Conservation (phyloP, 2,797 vertebrate genomes). For the Poecilia wingei region DNA sequence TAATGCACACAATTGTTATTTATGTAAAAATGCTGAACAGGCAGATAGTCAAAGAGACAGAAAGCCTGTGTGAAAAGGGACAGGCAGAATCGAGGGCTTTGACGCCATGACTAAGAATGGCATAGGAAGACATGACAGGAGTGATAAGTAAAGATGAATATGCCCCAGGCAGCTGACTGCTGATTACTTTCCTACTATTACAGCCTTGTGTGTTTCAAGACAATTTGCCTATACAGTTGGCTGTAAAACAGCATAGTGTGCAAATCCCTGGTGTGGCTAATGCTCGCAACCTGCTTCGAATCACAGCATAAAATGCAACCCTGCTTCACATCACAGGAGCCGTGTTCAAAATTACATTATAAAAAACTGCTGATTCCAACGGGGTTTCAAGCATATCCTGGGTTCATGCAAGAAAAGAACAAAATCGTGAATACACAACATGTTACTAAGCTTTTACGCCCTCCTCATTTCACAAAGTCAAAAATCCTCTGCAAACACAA, state of each 20-base stretch:
- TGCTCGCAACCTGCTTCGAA: conserved; percentile 56
- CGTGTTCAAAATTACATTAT: conserved; percentile 27
- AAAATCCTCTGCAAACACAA: neutral
- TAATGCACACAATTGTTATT: conserved; percentile 41
- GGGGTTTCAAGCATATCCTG: conserved; percentile 7
- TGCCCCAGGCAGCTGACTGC: conserved; percentile 65
- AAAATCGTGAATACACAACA: conserved; percentile 11
- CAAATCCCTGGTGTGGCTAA: conserved; percentile 53
- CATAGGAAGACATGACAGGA: conserved; percentile 58
- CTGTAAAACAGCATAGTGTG: conserved; percentile 72
- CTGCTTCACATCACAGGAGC: conserved; percentile 45
- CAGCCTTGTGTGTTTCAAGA: conserved; percentile 63
- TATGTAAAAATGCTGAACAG: conserved; percentile 34
- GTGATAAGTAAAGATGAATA: conserved; percentile 76
- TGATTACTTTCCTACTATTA: conserved; percentile 81
- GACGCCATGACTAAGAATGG: conserved; percentile 55
- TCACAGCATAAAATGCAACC: conserved; percentile 44
- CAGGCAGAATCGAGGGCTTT: conserved; percentile 20
- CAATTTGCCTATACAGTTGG: conserved; percentile 50
- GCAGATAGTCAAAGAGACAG: conserved; percentile 27
- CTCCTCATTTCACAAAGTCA: neutral
- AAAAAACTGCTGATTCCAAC: conserved; percentile 32
- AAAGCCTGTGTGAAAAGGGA: conserved; percentile 12
- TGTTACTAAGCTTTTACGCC: conserved; percentile 1
- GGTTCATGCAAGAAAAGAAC: conserved; percentile 1